Percentiles rank a stretch among this genome's conserved stretches.
Evolutionary conservation across 2,113 vertebrate genomes (phyloP).

Genomic region (Psittacara wagleri): DNA sequence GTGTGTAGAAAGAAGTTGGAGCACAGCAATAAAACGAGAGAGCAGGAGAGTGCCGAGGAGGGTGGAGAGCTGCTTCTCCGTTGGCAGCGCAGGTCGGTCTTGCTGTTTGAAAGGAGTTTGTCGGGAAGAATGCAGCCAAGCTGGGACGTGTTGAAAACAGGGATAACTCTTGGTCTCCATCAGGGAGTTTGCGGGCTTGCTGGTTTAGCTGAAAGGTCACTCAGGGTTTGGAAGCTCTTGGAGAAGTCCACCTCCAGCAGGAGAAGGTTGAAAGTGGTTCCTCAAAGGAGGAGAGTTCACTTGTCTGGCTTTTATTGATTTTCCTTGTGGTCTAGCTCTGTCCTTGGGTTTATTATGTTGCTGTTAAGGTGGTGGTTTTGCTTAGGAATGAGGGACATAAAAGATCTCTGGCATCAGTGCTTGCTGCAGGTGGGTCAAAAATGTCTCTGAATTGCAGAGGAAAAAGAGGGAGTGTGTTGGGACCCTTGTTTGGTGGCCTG

Average conservation of each 20-base stretch:
- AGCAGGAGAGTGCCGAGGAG: accelerated
- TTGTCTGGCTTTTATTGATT: neutral
- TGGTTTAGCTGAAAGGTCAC: neutral
- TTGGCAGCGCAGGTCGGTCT: neutral
- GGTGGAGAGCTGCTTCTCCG: neutral
- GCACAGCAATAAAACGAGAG: neutral
- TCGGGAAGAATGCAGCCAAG: neutral
- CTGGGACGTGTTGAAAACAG: neutral
- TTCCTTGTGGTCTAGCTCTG: neutral
- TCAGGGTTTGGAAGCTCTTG: neutral
- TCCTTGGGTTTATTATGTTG: neutral
- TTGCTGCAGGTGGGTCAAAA: neutral
- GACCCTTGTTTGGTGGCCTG: neutral
- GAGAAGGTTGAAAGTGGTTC: neutral
- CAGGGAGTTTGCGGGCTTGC: neutral
- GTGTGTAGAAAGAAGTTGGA: neutral
- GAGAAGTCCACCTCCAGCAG: neutral
- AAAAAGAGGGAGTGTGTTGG: neutral
- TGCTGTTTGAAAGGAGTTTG: neutral
- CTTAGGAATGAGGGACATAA: neutral
- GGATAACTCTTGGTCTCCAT: neutral
- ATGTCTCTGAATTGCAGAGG: neutral
- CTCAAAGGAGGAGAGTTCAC: neutral
- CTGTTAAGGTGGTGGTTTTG: neutral
- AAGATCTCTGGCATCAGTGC: neutral